These are phyloP conservation scores for Danio rerio DNA, from an alignment of 2,113 vertebrate species.

Conservation along the genomic window GRCz12tu NC_133182.1:27216001-27216500, in stretches of 20 bases:
- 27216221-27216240: not conserved
- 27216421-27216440: conserved; percentile 96
- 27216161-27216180: conserved; percentile 41
- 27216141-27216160: conserved; percentile 96
- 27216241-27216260: not conserved
- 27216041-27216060: not conserved
- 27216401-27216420: conserved; percentile 95
- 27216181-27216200: not conserved
- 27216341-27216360: conserved; percentile 50
- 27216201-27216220: conserved; percentile 7
- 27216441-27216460: conserved; percentile 95
- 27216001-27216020: too few relatives aligned
- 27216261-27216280: not conserved
- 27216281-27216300: not conserved
- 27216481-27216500: conserved; percentile 90
- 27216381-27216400: conserved; percentile 75
- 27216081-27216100: conserved; percentile 90
- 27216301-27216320: not conserved
- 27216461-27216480: conserved; percentile 89
- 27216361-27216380: conserved; percentile 67
- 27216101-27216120: conserved; percentile 96
- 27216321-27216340: conserved; percentile 1
- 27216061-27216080: conserved; percentile 80
- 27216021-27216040: not conserved
- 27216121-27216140: conserved; percentile 98